Evolutionary conservation across 1,140 invertebrate species (phyloP), one percentile per base, ranked within the genome.

Genomic region (Procambarus clarkii): DNA sequence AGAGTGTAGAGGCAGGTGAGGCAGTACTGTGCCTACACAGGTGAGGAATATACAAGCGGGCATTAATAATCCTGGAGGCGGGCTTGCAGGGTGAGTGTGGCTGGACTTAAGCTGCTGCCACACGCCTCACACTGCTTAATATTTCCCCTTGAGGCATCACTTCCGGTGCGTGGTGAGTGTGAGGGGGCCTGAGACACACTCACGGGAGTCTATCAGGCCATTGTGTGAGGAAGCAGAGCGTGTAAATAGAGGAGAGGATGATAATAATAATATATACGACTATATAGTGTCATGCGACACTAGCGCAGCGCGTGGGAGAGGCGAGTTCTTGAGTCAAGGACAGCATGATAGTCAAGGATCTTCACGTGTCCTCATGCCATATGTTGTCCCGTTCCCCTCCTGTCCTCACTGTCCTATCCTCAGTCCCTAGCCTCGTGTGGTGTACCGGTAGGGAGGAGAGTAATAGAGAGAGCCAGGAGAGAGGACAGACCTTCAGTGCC

Each of bases 291-390:
- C 76, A 60, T 60, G 50, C 44, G 85, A 79, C 85, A 79, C 48
- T 60, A 8, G 48, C 34, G 74, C 21, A 15, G 69, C 74, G 85
- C 50, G 74, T 78, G 74, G 85, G 85, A 79, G 46, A 50, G 45
- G 84, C 60, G n/a, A 21, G 71, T 86, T 50, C 84, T n/a, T 1
- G 3, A 21, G 9, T 50, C 85, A 87, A 87, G 85, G 85, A 87
- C 76, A 87, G 21, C 85, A 79, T 79, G 50, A 78, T 87, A 2
- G 1, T 13, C 60, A 7, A n/a, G 13, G 9, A 5, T 4, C 24
- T 46, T 24, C 8, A 8, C 24, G 1, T 9, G 8, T 3, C 76
- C 7, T 76, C 50, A 58, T 87, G 74, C 85, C 85, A 87, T 78
- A 87, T 87, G 85, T 45, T 87, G 48, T 18, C 21, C 44, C 2